Conservation (phyloP, 2,113 vertebrate species). For the Micronycteris hirsuta region DNA sequence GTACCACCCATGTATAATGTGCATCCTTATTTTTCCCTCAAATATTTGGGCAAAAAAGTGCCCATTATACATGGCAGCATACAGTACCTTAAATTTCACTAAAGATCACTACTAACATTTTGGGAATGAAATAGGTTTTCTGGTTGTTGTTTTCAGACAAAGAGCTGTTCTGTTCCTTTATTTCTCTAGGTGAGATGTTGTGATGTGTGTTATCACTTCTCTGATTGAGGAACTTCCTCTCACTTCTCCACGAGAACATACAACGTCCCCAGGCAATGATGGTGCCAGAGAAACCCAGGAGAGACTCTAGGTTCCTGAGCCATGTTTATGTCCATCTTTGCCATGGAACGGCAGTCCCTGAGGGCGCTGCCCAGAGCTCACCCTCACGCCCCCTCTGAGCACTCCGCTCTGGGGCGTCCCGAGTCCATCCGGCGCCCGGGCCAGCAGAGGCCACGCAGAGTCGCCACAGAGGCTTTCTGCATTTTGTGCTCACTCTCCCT, state of each 20-base stretch:
- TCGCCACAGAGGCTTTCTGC: background rate
- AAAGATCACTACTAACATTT: background rate
- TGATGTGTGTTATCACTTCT: background rate
- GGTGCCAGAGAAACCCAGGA: background rate
- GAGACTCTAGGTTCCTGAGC: background rate
- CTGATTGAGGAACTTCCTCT: background rate
- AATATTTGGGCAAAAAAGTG: too few species aligned
- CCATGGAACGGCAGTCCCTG: background rate
- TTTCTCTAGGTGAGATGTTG: background rate
- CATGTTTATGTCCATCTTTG: background rate
- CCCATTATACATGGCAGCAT: too few species aligned
- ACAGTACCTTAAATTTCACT: background rate
- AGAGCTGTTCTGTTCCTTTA: background rate
- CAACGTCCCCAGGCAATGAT: background rate
- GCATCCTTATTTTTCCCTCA: too few species aligned
- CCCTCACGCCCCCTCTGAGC: accelerated
- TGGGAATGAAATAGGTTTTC: background rate
- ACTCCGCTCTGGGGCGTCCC: background rate
- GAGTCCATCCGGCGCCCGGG: background rate
- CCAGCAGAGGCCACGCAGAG: accelerated
- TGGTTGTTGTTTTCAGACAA: background rate
- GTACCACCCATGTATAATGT: too few species aligned
- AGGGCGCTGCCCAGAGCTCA: background rate
- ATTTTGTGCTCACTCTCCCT: background rate
- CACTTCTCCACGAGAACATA: too few species aligned